Percentiles rank a stretch among this genome's conserved stretches.
phyloP scores from a whole-genome alignment of 2,113 vertebrate genomes.

The Smithornis capensis region DNA sequence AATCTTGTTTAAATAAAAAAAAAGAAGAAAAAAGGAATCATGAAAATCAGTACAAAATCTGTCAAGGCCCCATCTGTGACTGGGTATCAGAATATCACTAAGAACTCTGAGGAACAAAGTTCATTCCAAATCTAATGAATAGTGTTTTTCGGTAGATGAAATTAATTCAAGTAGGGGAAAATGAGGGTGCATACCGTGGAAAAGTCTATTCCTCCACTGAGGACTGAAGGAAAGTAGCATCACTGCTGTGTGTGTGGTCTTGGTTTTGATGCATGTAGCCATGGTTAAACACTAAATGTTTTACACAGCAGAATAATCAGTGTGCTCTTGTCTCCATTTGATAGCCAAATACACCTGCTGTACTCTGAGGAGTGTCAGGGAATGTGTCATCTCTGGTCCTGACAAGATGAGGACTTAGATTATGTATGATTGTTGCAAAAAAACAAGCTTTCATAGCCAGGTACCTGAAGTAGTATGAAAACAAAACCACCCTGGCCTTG shows the following conservation, averaged over 20 bases:
- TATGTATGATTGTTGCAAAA: neutral
- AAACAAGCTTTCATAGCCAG: neutral
- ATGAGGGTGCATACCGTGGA: neutral
- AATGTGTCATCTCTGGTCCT: neutral
- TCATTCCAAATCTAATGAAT: slow-evolving; percentile 30
- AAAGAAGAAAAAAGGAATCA: neutral
- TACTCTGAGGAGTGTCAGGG: neutral
- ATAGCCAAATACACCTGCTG: neutral
- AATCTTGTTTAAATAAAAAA: neutral
- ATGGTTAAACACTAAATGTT: neutral
- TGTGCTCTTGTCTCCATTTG: neutral
- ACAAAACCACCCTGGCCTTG: neutral
- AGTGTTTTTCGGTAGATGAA: slow-evolving; percentile 4
- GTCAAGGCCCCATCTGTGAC: slow-evolving; percentile 42
- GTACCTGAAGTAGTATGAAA: neutral
- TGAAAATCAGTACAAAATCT: slow-evolving; percentile 47
- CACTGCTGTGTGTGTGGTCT: neutral
- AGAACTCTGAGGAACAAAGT: slow-evolving; percentile 45
- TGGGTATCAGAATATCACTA: slow-evolving; percentile 17
- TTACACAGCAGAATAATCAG: neutral
- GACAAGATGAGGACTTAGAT: neutral
- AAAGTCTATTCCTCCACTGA: neutral
- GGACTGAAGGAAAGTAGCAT: neutral
- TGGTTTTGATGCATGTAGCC: neutral
- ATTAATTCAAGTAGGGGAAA: slow-evolving; percentile 28